Evolutionary conservation across 2,888 invertebrate species (phyloP), one percentile per base, ranked within the genome.

Genomic region (Petrophora chlorosata): DNA sequence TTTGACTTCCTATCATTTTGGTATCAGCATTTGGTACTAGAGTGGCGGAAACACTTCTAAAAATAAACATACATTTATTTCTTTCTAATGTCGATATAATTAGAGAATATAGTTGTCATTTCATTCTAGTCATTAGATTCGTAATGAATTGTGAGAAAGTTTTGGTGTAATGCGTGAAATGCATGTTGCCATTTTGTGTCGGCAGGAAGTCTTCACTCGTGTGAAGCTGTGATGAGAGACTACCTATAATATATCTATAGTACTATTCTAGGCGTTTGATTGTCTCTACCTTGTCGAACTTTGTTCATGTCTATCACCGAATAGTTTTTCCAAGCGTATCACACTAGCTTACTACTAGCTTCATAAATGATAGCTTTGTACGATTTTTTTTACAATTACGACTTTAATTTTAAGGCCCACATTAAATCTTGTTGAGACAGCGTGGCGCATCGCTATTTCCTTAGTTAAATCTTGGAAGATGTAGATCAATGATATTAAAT

Each of bases 1-100:
- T 59, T 57, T 63, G 42, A 70, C 73, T 79, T 83, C 79, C 79
- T 66, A 68, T 65, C 29, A 75, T 76, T 74, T 73, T 47, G 50
- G 62, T 59, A 60, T 49, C 30, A 50, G 40, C 52, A 62, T 68
- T 59, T 12, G 12, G 3, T 5, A 56, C 64, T 61, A 59, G n/a
- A n/a, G 61, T 50, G 46, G 33, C 60, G 76, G 70, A 76, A 74
- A 66, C 59, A 48, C 50, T 58, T 51, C 63, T n/a, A n/a, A n/a
- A n/a, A n/a, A n/a, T n/a, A n/a, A n/a, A n/a, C n/a, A n/a, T n/a
- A n/a, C n/a, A n/a, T n/a, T n/a, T n/a, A n/a, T n/a, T n/a, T n/a
- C n/a, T n/a, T n/a, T n/a, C n/a, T 81, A 79, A 84, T 82, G 76
- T 73, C 59, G 57, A 74, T 75, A 80, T 82, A 83, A 82, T 82